These are phyloP conservation scores for Dicyrtomina minuta DNA, from an alignment of 2,888 invertebrate species.

Conservation along the genomic window DNA sequence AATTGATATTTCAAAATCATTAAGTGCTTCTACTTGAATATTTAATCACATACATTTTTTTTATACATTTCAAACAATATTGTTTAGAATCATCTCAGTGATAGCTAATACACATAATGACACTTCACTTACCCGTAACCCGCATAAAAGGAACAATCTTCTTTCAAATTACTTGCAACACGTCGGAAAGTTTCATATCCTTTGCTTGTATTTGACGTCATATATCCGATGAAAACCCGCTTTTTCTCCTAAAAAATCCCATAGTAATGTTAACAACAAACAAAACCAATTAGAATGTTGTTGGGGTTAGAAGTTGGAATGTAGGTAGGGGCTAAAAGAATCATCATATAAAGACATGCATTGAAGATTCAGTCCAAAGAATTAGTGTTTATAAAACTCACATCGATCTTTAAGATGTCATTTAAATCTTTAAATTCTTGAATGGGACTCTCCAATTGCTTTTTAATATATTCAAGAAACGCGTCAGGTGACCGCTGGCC, in stretches of 20 bases:
- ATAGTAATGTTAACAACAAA: too few relatives aligned
- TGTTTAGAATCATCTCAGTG: too few relatives aligned
- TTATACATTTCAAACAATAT: too few relatives aligned
- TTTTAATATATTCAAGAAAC: slow-evolving; percentile 81
- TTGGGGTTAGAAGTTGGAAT: too few relatives aligned
- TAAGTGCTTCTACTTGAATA: too few relatives aligned
- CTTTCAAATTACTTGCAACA: slow-evolving; percentile 83
- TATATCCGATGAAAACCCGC: slow-evolving; percentile 86
- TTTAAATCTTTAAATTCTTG: slow-evolving; percentile 72
- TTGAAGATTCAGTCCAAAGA: too few relatives aligned
- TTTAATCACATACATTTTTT: too few relatives aligned
- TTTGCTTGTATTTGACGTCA: slow-evolving; percentile 75
- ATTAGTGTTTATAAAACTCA: too few relatives aligned
- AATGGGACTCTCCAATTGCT: slow-evolving; percentile 80
- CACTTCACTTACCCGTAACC: slow-evolving; percentile 71
- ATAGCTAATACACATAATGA: too few relatives aligned
- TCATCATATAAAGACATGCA: too few relatives aligned
- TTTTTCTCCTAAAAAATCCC: slow-evolving; percentile 59
- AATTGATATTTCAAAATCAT: background rate
- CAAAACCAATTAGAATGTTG: too few relatives aligned
- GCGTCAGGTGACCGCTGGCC: slow-evolving; percentile 88
- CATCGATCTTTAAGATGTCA: slow-evolving; percentile 73
- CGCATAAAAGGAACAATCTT: slow-evolving; percentile 92
- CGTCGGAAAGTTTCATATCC: slow-evolving; percentile 78
- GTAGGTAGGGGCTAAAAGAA: too few relatives aligned